These are phyloP conservation scores for Polyommatus icarus DNA, from an alignment of 2,888 invertebrate species.

Conservation along the genomic window DNA sequence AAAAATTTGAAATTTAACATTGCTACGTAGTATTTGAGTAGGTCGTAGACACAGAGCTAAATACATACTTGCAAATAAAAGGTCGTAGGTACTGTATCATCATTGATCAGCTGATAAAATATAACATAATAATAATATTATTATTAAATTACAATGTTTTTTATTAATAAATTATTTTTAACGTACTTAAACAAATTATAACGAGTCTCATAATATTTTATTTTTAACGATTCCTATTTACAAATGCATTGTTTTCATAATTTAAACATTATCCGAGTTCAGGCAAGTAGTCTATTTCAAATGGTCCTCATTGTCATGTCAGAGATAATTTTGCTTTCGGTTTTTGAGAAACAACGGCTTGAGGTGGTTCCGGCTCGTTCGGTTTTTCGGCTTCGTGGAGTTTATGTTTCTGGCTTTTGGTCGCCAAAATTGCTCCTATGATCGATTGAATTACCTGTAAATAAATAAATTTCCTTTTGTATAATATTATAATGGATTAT, in stretches of 20 bases:
- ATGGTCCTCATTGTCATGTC: not conserved
- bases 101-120: no score
- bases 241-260: constrained; percentile 38
- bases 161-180: not conserved
- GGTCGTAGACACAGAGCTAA: no score
- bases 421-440: constrained; percentile 15
- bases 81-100: no score
- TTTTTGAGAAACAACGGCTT: not conserved
- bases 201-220: constrained; percentile 43
- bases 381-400: not conserved
- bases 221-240: constrained; percentile 45
- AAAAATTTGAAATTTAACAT: constrained; percentile 13
- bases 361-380: not conserved
- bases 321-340: constrained; percentile 14
- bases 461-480: not conserved
- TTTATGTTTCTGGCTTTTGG: not conserved
- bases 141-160: no score
- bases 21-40: no score
- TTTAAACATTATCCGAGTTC: constrained; percentile 25
- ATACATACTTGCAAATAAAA: no score
- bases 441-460: constrained; percentile 25
- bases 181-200: not conserved
- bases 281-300: not conserved
- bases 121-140: no score
- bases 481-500: not conserved